Evolutionary conservation across 2,888 invertebrate genomes (phyloP), one percentile per base, ranked within the genome.

Genomic region (Odontomyia ornata): DNA sequence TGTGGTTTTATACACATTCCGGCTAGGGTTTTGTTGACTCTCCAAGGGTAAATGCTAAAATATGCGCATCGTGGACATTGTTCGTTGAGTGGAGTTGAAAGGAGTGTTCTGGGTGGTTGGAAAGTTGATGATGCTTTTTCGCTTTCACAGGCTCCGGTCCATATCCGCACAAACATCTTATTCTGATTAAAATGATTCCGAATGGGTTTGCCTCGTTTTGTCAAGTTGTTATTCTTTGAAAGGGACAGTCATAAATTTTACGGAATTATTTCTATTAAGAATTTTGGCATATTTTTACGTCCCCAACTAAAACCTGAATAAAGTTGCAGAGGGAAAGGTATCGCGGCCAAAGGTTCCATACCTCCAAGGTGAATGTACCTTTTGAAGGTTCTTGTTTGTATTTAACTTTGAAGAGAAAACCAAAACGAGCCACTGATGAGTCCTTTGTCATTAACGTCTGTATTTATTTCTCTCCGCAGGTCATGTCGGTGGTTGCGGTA

Each of bases 401-500:
- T 36, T 36, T 36, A 36, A 5, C 36, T 36, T 36, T 52, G 52
- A 52, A 52, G 13, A 15, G 15, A 52, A 36, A 36, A 36, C 9
- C 5, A 36, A 5, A 36, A 36, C 36, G 3, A 36, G 36, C 36
- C 36, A 9, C 9, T 5, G 36, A 5, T 5, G 9, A 36, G 36
- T 36, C 9, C 9, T 36, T n/a, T n/a, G n/a, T n/a, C 9, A 36
- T 36, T 36, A 36, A 36, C 36, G 36, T 36, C 9, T 9, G 36
- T 36, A 36, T 36, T 36, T 36, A 36, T 23, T 65, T 57, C 15
- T 72, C 11, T 28, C 30, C 75, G 79, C 85, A 94, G 96, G 95
- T 83, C 94, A 94, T 86, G 91, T 92, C 65, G 92, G 92, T 76
- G 96, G 96, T 30, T 97, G 97, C 85, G 97, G 96, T 76, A 92